Conservation (phyloP, 92 coral and sea anemone genomes). For the Anthopleura xanthogrammica region DNA sequence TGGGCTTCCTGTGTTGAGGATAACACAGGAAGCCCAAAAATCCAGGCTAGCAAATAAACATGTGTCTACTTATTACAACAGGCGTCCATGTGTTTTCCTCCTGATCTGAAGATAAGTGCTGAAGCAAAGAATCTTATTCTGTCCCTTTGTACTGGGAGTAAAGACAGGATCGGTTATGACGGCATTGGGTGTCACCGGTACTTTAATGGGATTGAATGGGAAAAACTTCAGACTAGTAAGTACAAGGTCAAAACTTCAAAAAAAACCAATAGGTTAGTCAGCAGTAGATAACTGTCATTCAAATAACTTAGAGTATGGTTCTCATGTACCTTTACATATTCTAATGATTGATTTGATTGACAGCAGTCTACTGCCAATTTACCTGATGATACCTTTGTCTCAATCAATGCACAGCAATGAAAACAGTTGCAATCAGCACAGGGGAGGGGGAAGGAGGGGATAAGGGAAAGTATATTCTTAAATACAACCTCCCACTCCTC, state of each 20-base stretch:
- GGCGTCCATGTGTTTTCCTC: constrained; percentile 82
- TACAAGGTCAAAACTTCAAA: not conserved
- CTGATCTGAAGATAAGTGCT: constrained; percentile 65
- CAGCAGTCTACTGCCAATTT: too few species aligned
- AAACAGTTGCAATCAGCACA: too few species aligned
- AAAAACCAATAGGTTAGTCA: too few species aligned
- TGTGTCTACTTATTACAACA: constrained; percentile 10
- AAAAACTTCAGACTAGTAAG: constrained; percentile 74
- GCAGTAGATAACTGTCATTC: too few species aligned
- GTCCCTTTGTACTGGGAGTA: constrained; percentile 64
- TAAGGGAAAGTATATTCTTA: too few species aligned
- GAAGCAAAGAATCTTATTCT: constrained; percentile 71
- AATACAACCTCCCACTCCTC: too few species aligned
- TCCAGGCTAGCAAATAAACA: not conserved
- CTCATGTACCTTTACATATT: too few species aligned
- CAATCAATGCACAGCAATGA: too few species aligned
- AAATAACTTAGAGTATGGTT: too few species aligned
- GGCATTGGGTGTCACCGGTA: constrained; percentile 75
- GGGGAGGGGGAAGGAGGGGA: too few species aligned
- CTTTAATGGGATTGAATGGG: constrained; percentile 82
- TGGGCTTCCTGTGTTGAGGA: not conserved
- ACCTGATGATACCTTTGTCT: too few species aligned
- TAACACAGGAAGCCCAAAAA: not conserved
- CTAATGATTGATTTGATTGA: too few species aligned
- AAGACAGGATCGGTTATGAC: constrained; percentile 72